A percentile compares a stretch with the other conserved stretches of the same genome.
These are phyloP conservation scores for Bhutanitis thaidina DNA, from an alignment of 2,888 invertebrate species.

Conservation along the genomic window DNA sequence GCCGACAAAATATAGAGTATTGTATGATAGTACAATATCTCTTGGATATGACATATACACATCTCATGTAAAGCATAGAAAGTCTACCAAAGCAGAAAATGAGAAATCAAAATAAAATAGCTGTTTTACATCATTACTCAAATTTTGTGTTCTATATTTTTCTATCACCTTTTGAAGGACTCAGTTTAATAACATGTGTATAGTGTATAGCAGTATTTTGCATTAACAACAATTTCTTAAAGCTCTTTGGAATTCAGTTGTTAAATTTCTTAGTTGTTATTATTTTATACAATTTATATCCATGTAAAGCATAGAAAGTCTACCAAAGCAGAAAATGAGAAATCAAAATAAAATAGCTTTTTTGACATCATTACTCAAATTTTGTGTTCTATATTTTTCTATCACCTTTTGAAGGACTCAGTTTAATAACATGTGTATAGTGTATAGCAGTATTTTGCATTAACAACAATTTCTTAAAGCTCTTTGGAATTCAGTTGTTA, in stretches of 20 bases:
- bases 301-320: slow-evolving; percentile 83
- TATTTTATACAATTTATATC: background rate
- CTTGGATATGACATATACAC: slow-evolving; percentile 92
- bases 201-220: no score
- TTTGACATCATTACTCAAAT: no score
- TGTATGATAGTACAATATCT: slow-evolving; percentile 92
- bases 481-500: no score
- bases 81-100: slow-evolving; percentile 1
- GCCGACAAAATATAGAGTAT: slow-evolving; percentile 89
- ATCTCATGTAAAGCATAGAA: slow-evolving; percentile 86
- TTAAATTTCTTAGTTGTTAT: background rate
- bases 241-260: no score
- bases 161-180: no score
- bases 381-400: background rate
- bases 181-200: no score
- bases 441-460: no score
- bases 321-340: background rate
- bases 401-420: no score
- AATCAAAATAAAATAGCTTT: background rate
- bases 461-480: no score
- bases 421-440: no score
- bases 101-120: background rate
- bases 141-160: background rate
- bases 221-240: no score
- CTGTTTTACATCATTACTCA: no score